Evolutionary conservation across 2,888 invertebrate genomes (phyloP), one percentile per base, ranked within the genome.

Genomic region (Brachyptera risi): DNA sequence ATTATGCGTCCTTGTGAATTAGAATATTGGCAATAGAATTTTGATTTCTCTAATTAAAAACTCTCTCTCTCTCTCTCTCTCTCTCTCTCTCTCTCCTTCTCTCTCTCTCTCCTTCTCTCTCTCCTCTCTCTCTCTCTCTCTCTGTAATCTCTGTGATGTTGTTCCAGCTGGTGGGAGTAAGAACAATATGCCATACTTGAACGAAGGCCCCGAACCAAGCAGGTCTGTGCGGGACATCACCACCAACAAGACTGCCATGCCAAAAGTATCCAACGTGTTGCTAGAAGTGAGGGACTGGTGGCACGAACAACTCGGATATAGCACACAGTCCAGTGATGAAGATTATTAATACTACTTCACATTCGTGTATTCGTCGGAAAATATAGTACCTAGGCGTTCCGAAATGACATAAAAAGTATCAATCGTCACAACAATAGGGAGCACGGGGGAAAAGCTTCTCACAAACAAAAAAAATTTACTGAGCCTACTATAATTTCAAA

Each of bases 211-310:
- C 2, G 81, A 81, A 65, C 73, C 74, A 23, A 73, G 70, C 60
- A 69, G 78, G 56, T 73, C 76, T 65, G 74, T 76, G 1, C 72
- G 77, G 64, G 80, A 80, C 67, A 72, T 74, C 5, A 69, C 75
- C 23, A 75, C 73, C 62, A 75, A 77, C 62, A 80, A 81, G 72
- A 60, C 66, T 62, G 65, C 70, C 4, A 68, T 71, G 51, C 79
- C 82, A 24, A 80, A 81, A 72, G 73, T 79, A 35, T 76, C 79
- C 3, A 81, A 77, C 65, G 77, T 82, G 2, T 82, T 89, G 68
- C 80, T 83, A 68, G 92, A 92, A 75, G 88, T 92, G 61, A 83
- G 84, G 69, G 86, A 89, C 69, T 92, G 92, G 92, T 92, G 92
- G 92, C 83, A 83, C 69, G 86, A 88, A 69, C 90, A 90, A 71